Percentiles rank a stretch among this genome's conserved stretches.
phyloP scores from a whole-genome alignment of 2,797 vertebrate genomes.

The Anabas testudineus region DNA sequence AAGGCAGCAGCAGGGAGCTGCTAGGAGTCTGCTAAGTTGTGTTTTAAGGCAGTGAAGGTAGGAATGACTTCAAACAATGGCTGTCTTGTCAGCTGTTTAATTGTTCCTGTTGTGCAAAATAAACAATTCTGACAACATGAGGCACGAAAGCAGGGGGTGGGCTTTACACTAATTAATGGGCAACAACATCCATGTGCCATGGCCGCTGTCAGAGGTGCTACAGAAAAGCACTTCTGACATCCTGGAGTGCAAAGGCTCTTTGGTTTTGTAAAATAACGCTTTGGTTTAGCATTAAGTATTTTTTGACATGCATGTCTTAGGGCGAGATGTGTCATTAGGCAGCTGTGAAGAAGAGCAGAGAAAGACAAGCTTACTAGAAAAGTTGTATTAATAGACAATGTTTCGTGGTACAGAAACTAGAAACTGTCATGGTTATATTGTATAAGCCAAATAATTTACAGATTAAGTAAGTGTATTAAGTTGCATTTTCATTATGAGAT shows the following conservation, averaged over 20 bases:
- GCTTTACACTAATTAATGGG: constrained; percentile 70
- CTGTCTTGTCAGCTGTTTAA: constrained; percentile 64
- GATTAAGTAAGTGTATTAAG: too few relatives aligned
- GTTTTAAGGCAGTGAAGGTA: constrained; percentile 39
- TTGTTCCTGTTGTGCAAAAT: constrained; percentile 74
- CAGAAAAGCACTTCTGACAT: constrained; percentile 41
- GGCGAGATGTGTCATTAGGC: neutral
- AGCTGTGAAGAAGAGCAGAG: neutral
- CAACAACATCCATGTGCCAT: constrained; percentile 50
- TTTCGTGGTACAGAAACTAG: neutral
- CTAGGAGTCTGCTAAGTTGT: constrained; percentile 45
- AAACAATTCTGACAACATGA: constrained; percentile 70
- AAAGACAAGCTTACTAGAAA: neutral
- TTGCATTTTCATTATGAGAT: too few relatives aligned
- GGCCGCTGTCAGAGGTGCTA: constrained; percentile 46
- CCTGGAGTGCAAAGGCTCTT: constrained; percentile 11
- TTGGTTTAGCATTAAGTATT: neutral
- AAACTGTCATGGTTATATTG: neutral
- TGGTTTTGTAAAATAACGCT: constrained; percentile 10
- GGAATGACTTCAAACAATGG: constrained; percentile 56
- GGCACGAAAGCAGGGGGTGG: constrained; percentile 26
- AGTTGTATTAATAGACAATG: neutral
- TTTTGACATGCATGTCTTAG: constrained; percentile 14
- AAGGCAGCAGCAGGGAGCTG: constrained; percentile 49
- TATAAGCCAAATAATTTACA: too few relatives aligned